phyloP scores from a whole-genome alignment of 2,797 vertebrate species.

The Propithecus deckenii region DNA sequence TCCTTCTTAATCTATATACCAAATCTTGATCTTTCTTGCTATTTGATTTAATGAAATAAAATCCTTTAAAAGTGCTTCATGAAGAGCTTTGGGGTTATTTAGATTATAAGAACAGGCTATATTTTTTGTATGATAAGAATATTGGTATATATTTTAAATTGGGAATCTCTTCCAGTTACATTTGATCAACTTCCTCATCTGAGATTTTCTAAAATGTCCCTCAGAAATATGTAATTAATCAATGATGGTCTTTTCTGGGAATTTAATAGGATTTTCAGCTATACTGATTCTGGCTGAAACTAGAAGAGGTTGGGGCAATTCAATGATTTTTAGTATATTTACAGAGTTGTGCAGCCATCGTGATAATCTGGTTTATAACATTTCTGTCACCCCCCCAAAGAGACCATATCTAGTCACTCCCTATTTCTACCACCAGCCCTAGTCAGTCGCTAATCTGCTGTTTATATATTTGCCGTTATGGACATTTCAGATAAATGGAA shows the following conservation, averaged over 20 bases:
- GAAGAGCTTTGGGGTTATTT: background rate
- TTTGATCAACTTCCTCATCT: background rate
- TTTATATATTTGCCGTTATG: background rate
- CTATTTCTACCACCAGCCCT: background rate
- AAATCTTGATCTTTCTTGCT: background rate
- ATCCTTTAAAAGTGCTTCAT: background rate
- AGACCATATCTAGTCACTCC: background rate
- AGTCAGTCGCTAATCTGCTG: background rate
- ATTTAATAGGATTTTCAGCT: background rate
- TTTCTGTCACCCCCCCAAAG: background rate
- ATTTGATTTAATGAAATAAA: background rate
- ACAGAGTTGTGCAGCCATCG: background rate
- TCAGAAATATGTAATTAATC: constrained; percentile 12
- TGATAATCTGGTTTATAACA: background rate
- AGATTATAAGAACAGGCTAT: background rate
- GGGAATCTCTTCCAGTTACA: background rate
- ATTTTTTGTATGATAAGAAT: constrained; percentile 3
- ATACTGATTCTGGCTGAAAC: background rate
- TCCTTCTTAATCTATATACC: background rate
- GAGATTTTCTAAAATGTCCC: background rate
- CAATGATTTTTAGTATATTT: background rate
- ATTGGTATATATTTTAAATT: constrained; percentile 4
- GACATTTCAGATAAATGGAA: background rate
- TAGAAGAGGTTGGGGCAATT: background rate
- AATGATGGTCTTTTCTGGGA: background rate